Conservation (phyloP, 1,140 invertebrate species). For the Cotesia vestalis region DNA sequence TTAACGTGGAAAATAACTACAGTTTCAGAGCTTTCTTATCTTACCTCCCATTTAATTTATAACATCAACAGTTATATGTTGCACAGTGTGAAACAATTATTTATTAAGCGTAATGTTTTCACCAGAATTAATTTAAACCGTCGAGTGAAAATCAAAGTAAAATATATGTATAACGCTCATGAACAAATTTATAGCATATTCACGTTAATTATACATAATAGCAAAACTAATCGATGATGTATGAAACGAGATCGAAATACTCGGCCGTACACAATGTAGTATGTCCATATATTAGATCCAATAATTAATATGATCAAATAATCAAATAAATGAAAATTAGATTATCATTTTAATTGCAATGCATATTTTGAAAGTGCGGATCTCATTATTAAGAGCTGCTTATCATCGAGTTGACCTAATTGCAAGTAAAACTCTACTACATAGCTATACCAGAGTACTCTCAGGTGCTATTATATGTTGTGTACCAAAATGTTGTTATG, state of each 20-base stretch:
- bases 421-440: background rate
- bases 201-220: conserved; percentile 11
- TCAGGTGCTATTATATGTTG: too few relatives aligned
- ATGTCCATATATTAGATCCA: background rate
- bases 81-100: too few relatives aligned
- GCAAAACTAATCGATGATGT: conserved; percentile 3
- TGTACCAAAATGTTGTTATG: conserved; percentile 8
- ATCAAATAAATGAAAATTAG: conserved; percentile 21
- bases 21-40: too few relatives aligned
- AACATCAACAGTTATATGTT: too few relatives aligned
- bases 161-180: background rate
- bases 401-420: conserved; percentile 27
- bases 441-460: background rate
- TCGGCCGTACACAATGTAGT: background rate
- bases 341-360: conserved; percentile 26
- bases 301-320: conserved; percentile 15
- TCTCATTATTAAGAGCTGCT: conserved; percentile 24
- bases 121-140: too few relatives aligned
- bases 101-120: too few relatives aligned
- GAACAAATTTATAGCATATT: conserved; percentile 34
- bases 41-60: too few relatives aligned
- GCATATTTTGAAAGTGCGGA: conserved; percentile 21
- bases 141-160: background rate
- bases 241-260: background rate
- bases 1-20: too few relatives aligned